Evolutionary conservation across 1,140 invertebrate species (phyloP).

Genomic region (Chymomyza costata): DNA sequence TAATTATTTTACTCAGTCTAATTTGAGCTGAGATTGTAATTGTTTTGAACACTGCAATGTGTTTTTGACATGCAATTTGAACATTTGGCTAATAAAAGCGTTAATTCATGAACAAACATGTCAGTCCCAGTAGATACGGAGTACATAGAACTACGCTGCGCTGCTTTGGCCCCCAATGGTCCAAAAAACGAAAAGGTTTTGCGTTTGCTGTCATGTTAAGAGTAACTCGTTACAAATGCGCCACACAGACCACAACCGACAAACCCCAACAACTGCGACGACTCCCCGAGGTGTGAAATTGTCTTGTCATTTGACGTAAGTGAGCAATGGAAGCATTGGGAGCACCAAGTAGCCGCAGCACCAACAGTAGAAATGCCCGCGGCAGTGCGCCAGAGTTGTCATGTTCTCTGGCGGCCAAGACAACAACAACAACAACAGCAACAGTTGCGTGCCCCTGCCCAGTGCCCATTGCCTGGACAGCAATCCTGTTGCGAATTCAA

Average conservation of each 20-base stretch:
- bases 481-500: constrained; percentile 57
- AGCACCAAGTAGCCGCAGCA: constrained; percentile 1
- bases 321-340: constrained; percentile 2
- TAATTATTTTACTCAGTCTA: constrained; percentile 8
- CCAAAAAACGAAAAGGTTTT: constrained; percentile 6
- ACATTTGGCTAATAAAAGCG: constrained; percentile 64
- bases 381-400: constrained; percentile 20
- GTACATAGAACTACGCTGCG: too few species aligned
- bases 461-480: constrained; percentile 1
- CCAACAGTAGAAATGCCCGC: constrained; percentile 11
- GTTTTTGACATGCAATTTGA: constrained; percentile 53
- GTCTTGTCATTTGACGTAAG: constrained; percentile 57
- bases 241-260: constrained; percentile 1
- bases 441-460: background rate
- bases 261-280: constrained; percentile 23
- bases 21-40: constrained; percentile 16
- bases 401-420: background rate
- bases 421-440: background rate
- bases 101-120: too few species aligned
- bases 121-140: too few species aligned
- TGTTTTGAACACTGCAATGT: too few species aligned
- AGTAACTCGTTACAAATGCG: constrained; percentile 15
- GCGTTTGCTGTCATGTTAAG: too few species aligned
- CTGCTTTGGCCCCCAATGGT: constrained; percentile 3
- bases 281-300: constrained; percentile 73